Base-by-base conservation (phyloP, 2,888 invertebrate species). In the Cenopis cana region DNA sequence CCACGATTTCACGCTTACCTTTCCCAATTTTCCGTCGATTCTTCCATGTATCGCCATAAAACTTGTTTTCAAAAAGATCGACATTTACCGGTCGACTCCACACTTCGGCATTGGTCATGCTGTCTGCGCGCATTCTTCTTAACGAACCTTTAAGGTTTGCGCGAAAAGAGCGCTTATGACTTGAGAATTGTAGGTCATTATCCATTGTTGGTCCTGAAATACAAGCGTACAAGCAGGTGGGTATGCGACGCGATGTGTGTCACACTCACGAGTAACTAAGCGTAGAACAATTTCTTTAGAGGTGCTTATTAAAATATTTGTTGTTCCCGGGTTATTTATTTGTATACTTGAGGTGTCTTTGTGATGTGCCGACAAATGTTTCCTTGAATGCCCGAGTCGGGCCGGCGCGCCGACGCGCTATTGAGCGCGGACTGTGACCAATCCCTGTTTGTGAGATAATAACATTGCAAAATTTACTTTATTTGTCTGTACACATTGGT, bases 251-350 rank as follows among this genome's bases (percentile, higher is more conserved):
- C 77, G 80, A 81, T 81, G 86, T 85, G 90, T 88, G 71, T 67
- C 66, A 36, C 89, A 66, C 89, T 88, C 86, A 87, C 87, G 84
- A 85, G 84, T 89, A 88, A 87, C 83, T 84, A 84, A 87, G 85
- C 86, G 87, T 88, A 86, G 85, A 88, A 89, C 88, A 89, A 90
- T 91, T 71, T 89, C 90, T 88, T 87, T 87, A 82, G 89, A 88
- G 87, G 85, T 90, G 91, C 89, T 92, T 93, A 93, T 91, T 93
- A 93, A 92, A 93, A 93, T 93, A 93, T 93, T 93, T 93, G 93
- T 92, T 91, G 91, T 93, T 90, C 88, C 82, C 86, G 84, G 82
- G 85, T 91, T 91, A 92, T 93, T 93, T 92, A 92, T 93, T 92
- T 91, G 92, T 92, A 90, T 88, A 89, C 83, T 88, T 80, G 77